Base-by-base conservation (phyloP, 2,888 invertebrate species). In the Acleris literana region DNA sequence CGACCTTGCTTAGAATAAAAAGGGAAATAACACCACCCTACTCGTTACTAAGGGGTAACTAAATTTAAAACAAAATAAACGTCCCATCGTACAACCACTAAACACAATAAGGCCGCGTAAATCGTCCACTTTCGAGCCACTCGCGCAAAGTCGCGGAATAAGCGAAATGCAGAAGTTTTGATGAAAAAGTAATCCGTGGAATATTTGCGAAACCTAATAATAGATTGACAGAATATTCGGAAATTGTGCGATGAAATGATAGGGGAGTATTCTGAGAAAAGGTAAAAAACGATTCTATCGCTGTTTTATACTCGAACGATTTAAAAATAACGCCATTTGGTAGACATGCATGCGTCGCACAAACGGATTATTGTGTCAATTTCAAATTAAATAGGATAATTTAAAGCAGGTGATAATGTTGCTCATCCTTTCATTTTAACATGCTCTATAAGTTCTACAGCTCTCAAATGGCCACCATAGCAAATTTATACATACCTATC, bases 191-290 rank as follows among this genome's bases (percentile, higher is more conserved):
- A 70, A 76, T 70, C 64, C 71, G 65, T 52, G 61, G 69, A 73
- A 76, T 73, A 61, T 57, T 66, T 56, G 44, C 52, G 39, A 53
- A 65, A 66, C 62, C 52, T 57, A 76, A 79, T 75, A 77, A 76
- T 73, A 71, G 74, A 79, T 79, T 76, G 79, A 76, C 76, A 72
- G 76, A 76, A 72, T 77, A 78, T 79, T 78, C 74, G 75, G 70
- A 64, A 75, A 77, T 75, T 72, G 74, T 72, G 70, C 61, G 57
- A 64, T 49, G 63, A 60, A 66, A 66, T 57, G 56, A 18, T 16
- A 48, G 46, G 33, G 25, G 5, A 20, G 17, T 57, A 66, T 66
- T 66, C 66, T 52, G 57, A 6, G 7, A 13, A 18, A 16, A 9
- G 18, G 3, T 17, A 16, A 5, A 46, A 46, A n/a, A n/a, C 1